phyloP scores from a whole-genome alignment of 2,888 invertebrate genomes.

The Drosophila hamatofila region DNA sequence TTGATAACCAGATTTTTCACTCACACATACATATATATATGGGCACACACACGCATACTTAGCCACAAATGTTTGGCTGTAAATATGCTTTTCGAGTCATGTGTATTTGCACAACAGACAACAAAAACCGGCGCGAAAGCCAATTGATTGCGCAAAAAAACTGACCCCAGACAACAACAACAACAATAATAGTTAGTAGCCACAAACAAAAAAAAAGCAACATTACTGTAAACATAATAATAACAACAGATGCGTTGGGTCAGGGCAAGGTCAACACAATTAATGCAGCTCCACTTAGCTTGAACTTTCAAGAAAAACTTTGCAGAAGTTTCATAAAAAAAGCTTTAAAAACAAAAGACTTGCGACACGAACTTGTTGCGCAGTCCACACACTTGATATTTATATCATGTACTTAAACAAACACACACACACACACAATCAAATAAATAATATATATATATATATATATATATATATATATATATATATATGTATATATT shows the following conservation, averaged over 20 bases:
- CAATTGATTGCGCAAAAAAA: constrained; percentile 55
- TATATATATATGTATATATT: constrained; percentile 13
- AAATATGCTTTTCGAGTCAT: constrained; percentile 16
- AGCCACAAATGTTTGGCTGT: not conserved
- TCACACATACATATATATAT: not conserved
- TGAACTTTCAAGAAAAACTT: constrained; percentile 52
- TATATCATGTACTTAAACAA: constrained; percentile 48
- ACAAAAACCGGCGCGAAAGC: constrained; percentile 47
- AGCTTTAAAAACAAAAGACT: constrained; percentile 60
- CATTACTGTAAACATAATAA: constrained; percentile 36
- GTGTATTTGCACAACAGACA: constrained; percentile 48
- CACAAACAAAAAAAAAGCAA: constrained; percentile 7
- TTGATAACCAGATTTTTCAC: constrained; percentile 46
- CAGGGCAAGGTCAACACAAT: constrained; percentile 52
- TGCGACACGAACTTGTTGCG: constrained; percentile 64
- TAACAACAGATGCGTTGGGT: constrained; percentile 27
- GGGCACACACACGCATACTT: constrained; percentile 1
- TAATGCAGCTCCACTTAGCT: constrained; percentile 36
- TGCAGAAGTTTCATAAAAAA: constrained; percentile 26
- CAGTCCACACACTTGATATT: constrained; percentile 53
- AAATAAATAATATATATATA: no score
- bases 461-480: not conserved
- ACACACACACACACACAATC: not conserved
- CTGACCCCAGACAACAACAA: constrained; percentile 27
- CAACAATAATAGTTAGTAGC: not conserved